Evolutionary conservation across 2,113 vertebrate species (phyloP), one percentile per base, ranked within the genome.

Genomic region (Syngnathoides biaculeatus): DNA sequence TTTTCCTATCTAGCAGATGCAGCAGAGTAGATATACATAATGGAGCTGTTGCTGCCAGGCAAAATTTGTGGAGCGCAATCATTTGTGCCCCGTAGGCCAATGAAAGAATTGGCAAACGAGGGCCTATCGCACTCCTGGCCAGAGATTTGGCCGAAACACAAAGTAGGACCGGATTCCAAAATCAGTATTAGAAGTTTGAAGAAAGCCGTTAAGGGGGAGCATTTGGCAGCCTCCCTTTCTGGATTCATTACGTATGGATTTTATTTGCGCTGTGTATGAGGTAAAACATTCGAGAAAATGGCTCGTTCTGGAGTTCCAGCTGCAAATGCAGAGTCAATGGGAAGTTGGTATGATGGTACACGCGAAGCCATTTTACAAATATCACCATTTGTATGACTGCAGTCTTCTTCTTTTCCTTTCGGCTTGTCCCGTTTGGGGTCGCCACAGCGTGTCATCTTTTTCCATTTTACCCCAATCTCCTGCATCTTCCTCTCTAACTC

Each of bases 191-290:
- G 1, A 56, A 15, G 57, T 59, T 39, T 20, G 35, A 12, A n/a
- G 20, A 38, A 61, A 61, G 39, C 39, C 19, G n/a, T 38, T 20
- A 39, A 17, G 1, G 17, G 30, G 20, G 57, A 39, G 56, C 27
- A 84, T 77, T 79, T 64, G 65, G 61, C 75, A 74, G 67, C 64
- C 81, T 88, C 85, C 85, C 85, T 83, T 2, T 50, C 8, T 55
- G 22, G 26, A 26, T 55, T 55, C 26, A 55, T 26, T 55, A 26
- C 22, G 26, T 35, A 3, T 35, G 30, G 6, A 35, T 35, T 35
- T 1, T 35, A 35, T 6, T 6, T 35, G 30, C 6, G 30, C 30
- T 50, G 2, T 55, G 22, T 55, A 26, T 55, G 26, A 55, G 26
- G 26, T 55, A 26, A 10, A 55, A 35, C 3, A 26, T 26, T 11